A percentile compares a stretch with the other conserved stretches of the same genome.
These are phyloP conservation scores for Drosophila nannoptera DNA, from an alignment of 1,140 invertebrate species.

Conservation along the genomic window DNA sequence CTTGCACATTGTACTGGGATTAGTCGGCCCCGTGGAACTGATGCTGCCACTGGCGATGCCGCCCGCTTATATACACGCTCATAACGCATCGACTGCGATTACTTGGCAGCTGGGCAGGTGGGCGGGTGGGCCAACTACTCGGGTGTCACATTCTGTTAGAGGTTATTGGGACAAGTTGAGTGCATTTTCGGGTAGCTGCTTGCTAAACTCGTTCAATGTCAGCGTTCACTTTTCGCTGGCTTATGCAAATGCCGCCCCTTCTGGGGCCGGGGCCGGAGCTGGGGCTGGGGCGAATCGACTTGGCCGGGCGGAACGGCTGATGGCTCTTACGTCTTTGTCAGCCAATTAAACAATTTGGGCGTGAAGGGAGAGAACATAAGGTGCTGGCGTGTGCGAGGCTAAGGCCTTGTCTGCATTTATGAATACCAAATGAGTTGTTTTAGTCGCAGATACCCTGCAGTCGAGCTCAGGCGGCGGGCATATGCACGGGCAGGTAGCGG, in stretches of 20 bases:
- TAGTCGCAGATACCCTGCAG: conserved; percentile 15
- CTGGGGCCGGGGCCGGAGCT: conserved; percentile 3
- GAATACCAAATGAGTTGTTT: conserved; percentile 69
- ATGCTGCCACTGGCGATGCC: conserved; percentile 26
- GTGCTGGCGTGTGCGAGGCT: conserved; percentile 33
- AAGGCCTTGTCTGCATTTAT: conserved; percentile 65
- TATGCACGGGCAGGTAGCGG: neutral
- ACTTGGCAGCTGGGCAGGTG: conserved; percentile 15
- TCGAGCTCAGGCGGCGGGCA: neutral
- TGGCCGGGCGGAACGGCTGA: neutral
- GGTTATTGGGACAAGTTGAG: conserved; percentile 55
- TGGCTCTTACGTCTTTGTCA: conserved; percentile 48
- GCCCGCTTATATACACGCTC: conserved; percentile 59
- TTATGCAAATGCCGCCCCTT: conserved; percentile 61
- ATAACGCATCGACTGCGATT: neutral
- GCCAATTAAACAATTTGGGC: conserved; percentile 76
- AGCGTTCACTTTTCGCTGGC: conserved; percentile 61
- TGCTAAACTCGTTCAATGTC: conserved; percentile 74
- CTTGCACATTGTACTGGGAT: conserved; percentile 50
- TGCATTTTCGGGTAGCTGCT: conserved; percentile 59
- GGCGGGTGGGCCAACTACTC: conserved; percentile 29
- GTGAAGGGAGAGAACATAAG: conserved; percentile 50
- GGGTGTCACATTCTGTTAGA: conserved; percentile 64
- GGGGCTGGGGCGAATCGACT: neutral
- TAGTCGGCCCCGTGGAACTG: conserved; percentile 46